Base-by-base conservation (phyloP, 2,888 invertebrate genomes). In the Boloria selene region DNA sequence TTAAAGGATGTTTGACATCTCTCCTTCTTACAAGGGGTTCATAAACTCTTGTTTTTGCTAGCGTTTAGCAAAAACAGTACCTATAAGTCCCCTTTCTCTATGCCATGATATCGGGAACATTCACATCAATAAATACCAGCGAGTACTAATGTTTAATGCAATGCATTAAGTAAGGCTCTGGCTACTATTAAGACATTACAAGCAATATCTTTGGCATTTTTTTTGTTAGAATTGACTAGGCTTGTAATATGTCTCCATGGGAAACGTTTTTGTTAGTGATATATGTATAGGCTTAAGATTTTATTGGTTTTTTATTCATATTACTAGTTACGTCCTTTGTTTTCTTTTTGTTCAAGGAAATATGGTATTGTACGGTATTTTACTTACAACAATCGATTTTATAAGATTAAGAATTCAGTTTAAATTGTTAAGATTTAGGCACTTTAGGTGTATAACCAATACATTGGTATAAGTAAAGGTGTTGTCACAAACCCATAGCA, bases 141-240 rank as follows among this genome's bases (percentile, higher is more conserved):
- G 53, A 64, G 64, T 62, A 62, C 72, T 74, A 68, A 74, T 73
- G 74, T 74, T 70, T 74, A 70, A 73, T 73, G 74, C 73, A 70
- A 67, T 49, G 49, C 59, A 17, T 56, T 42, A 55, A 44, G 60
- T 68, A 64, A 70, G 63, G 70, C 22, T 38, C 13, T 18, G 45
- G 17, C 38, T 65, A 68, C 65, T 54, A 45, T 56, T 56, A 44
- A 16, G 56, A 56, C 26, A 38, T 38, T 7, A 38, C 2, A 7
- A 38, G 10, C 31, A 38, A 38, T 38, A 38, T 38, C 31, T 62
- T 53, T 49, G n/a, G 49, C 18, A 44, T 13, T 52, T 22, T 59
- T 17, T 50, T 50, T 5, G 31, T 38, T 38, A 10, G 10, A 38
- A 38, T 38, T 38, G 10, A 38, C 31, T 38, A 10, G 31, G 10